These are phyloP conservation scores for Anguilla pacifica DNA, from an alignment of 2,797 vertebrate genomes.

Conservation along the genomic window DNA sequence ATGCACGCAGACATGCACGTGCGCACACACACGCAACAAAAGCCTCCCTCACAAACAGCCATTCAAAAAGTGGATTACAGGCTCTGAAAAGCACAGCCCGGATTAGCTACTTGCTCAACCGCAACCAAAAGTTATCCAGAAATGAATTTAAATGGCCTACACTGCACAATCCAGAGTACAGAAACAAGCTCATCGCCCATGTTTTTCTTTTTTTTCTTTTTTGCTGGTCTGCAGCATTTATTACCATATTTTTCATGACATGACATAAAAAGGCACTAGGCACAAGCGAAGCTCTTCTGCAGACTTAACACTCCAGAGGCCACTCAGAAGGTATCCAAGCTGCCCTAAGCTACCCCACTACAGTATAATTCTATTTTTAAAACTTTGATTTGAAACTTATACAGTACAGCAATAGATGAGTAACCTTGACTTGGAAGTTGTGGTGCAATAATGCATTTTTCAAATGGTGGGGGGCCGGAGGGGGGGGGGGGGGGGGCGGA, in stretches of 20 bases:
- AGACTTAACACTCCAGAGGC: not conserved
- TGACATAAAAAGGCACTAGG: not conserved
- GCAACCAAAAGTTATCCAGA: not conserved
- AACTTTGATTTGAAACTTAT: not conserved
- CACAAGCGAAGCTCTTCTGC: not conserved
- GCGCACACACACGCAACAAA: not conserved
- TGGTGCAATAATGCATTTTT: not conserved
- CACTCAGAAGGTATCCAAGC: not conserved
- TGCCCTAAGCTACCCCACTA: not conserved
- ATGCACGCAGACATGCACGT: not conserved
- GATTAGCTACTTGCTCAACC: not conserved
- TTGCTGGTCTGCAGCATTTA: not conserved
- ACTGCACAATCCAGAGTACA: not conserved
- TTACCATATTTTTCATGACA: not conserved
- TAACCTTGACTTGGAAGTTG: not conserved
- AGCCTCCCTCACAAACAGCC: not conserved
- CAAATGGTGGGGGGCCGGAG: not conserved
- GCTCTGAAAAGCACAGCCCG: not conserved
- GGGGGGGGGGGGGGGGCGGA: not conserved
- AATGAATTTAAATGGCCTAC: not conserved
- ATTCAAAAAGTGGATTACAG: not conserved
- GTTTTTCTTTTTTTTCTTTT: not conserved
- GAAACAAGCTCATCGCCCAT: not conserved
- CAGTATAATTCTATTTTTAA: not conserved
- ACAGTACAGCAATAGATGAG: not conserved